phyloP scores from a whole-genome alignment of 2,113 vertebrate species.

The Corythoichthys intestinalis region DNA sequence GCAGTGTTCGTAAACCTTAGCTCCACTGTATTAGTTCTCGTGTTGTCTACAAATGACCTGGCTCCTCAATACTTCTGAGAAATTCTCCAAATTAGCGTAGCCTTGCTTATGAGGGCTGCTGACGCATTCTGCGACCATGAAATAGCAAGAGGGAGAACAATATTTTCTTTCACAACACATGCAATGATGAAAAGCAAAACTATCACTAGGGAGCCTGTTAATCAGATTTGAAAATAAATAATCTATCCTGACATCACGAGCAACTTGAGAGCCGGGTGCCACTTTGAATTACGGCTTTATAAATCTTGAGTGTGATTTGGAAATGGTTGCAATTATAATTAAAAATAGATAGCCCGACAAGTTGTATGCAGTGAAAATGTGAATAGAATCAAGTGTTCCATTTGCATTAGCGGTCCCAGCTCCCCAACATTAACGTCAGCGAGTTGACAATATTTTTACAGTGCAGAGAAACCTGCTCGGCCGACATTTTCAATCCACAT shows the following conservation, averaged over 20 bases:
- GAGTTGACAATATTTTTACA: background rate
- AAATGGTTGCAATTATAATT: conserved; percentile 9
- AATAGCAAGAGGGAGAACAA: background rate
- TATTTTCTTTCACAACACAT: background rate
- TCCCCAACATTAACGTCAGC: background rate
- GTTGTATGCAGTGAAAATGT: background rate
- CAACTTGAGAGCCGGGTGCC: conserved; percentile 1
- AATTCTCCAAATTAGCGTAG: background rate
- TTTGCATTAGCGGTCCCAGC: background rate
- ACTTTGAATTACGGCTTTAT: conserved; percentile 8
- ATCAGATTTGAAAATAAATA: conserved; percentile 3
- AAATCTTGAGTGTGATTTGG: conserved; percentile 7
- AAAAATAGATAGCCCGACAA: conserved; percentile 6
- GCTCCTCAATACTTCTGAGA: background rate
- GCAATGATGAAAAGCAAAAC: conserved; percentile 5
- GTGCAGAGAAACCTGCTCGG: conserved; percentile 27
- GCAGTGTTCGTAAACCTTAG: too few relatives aligned
- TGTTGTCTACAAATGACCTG: too few relatives aligned
- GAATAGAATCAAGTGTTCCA: background rate
- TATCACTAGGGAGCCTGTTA: conserved; percentile 1
- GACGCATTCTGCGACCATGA: background rate
- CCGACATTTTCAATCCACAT: conserved; percentile 13
- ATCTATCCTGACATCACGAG: background rate
- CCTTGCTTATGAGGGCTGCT: background rate
- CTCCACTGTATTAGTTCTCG: too few relatives aligned